Base-by-base conservation (phyloP, 1,140 invertebrate genomes). In the Chrysoperla carnea region DNA sequence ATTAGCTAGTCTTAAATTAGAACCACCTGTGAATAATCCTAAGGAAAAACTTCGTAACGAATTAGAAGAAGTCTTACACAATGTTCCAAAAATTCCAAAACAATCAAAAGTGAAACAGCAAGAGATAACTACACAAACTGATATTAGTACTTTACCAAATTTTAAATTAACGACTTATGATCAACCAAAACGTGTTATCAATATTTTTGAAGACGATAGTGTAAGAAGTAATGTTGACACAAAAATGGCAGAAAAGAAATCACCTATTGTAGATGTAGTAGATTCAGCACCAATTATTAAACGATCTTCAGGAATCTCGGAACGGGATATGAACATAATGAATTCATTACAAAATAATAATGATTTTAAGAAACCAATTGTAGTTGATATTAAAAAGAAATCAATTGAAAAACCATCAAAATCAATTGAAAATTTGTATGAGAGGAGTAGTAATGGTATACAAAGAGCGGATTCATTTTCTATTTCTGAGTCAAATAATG, bases 81-180 rank as follows among this genome's bases (percentile, higher is more conserved):
- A 33, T 33, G 31, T 33, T 12, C 8, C 8, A 9, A 33, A 9
- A 11, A 4, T 11, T 33, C 8, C 8, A 11, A 33, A 33, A 8
- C 8, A 29, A 6, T 36, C 14, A 23, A n/a, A 17, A 33, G 28
- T 36, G 27, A 40, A 29, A 33, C 7, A 6, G 8, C 31, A 40
- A 14, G n/a, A 17, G 41, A 13, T 46, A 38, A 46, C 43, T 37
- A 14, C 23, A 27, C 47, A 42, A 14, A 31, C 14, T 46, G 37
- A 40, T 39, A 13, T 49, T 46, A 45, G 44, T 2, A 50, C 52
- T 8, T 48, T 60, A 37, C 58, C 58, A 8, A 60, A 60, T 45
- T 61, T 61, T 46, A 55, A 59, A 51, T 60, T 61, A 43, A 52
- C 59, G 3, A 59, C 59, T 5, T 61, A 61, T 41, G 52, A 61